phyloP scores from a whole-genome alignment of 2,113 vertebrate genomes.

The Toxostoma redivivum region DNA sequence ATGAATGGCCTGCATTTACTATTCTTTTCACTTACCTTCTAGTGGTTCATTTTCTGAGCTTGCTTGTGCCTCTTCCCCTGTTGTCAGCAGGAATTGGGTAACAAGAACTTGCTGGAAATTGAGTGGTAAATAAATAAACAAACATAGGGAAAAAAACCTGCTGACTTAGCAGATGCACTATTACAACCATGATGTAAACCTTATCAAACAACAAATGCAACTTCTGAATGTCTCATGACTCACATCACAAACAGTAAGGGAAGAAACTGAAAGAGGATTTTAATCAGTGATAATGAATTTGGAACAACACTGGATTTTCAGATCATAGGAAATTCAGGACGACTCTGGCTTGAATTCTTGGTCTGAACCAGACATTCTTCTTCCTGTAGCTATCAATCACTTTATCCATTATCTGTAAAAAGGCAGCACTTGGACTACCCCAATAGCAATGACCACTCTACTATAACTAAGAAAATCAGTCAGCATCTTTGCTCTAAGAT shows the following conservation, averaged over 20 bases:
- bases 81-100: background rate
- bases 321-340: background rate
- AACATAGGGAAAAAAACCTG: background rate
- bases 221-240: background rate
- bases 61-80: background rate
- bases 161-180: background rate
- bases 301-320: background rate
- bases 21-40: slow-evolving; percentile 10
- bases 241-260: background rate
- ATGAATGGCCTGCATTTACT: slow-evolving; percentile 34
- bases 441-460: background rate
- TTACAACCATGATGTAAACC: background rate
- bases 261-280: background rate
- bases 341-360: background rate
- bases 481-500: background rate
- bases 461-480: background rate
- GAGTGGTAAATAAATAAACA: background rate
- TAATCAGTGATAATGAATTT: background rate
- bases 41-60: background rate
- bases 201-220: background rate
- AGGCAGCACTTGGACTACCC: background rate
- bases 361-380: background rate
- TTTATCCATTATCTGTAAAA: background rate
- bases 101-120: background rate
- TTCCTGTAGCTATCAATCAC: background rate